A percentile compares a stretch with the other conserved stretches of the same genome.
These are phyloP conservation scores for Ploceus nigricollis DNA, from an alignment of 2,113 vertebrate species.

Conservation along the genomic window DNA sequence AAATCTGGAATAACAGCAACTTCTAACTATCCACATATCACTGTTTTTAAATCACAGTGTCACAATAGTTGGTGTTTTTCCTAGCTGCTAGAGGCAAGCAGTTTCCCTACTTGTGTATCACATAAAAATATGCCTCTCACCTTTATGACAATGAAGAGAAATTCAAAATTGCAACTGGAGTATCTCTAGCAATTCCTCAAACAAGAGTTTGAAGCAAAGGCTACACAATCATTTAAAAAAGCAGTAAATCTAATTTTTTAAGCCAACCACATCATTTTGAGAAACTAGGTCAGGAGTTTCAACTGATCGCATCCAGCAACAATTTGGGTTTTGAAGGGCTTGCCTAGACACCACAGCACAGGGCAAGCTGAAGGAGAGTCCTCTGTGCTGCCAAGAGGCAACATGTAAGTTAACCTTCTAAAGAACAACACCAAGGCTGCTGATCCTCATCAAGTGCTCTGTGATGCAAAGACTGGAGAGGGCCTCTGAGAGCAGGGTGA, in stretches of 20 bases:
- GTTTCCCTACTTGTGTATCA: not conserved
- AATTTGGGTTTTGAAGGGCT: not conserved
- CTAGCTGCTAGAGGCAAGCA: rapidly evolving
- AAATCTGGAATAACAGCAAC: not conserved
- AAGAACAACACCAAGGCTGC: not conserved
- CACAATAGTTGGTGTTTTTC: not conserved
- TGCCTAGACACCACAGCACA: not conserved
- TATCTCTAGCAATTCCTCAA: not conserved
- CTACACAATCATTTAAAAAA: not conserved
- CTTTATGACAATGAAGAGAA: not conserved
- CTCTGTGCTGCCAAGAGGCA: not conserved
- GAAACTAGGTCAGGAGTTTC: not conserved
- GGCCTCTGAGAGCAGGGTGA: not conserved
- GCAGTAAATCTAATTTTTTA: not conserved
- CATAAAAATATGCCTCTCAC: not conserved
- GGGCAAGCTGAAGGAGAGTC: not conserved
- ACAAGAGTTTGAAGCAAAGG: not conserved
- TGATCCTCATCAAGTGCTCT: not conserved
- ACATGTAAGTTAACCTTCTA: not conserved
- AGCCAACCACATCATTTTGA: not conserved
- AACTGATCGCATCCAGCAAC: not conserved
- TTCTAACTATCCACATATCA: not conserved
- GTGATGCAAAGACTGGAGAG: not conserved
- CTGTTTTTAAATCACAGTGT: not conserved
- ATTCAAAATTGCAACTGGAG: not conserved